Evolutionary conservation across 2,888 invertebrate genomes (phyloP), one percentile per base, ranked within the genome.

Genomic region (Nezara viridula): DNA sequence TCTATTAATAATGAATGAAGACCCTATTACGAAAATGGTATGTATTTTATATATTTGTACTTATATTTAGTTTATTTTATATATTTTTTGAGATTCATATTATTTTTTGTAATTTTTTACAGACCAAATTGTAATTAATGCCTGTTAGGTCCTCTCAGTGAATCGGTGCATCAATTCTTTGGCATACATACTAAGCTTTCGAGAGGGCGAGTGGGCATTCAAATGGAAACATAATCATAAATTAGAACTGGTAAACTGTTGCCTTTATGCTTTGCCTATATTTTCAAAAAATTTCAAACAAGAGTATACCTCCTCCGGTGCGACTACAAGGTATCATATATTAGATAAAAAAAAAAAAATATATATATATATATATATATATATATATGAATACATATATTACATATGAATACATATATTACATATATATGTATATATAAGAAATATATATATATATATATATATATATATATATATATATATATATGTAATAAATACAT

Each of bases 311-410:
- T 44, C 24, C 10, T 86, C 49, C 27, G 89, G 90, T 27, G 90
- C 88, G 16, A 90, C 90, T 52, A 21, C 10, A 32, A 90, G 66
- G 90, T 90, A 88, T n/a, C 52, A 12, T 32, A n/a, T 12, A 37
- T 37, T 24, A 21, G 19, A n/a, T 40, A 40, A 24, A 81, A 2
- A 21, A 24, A 40, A 10, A 81, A 21, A 19, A 85, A 24, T 21
- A 44, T 10, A n/a, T n/a, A n/a, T n/a, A n/a, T n/a, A n/a, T n/a
- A n/a, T n/a, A n/a, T n/a, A n/a, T n/a, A n/a, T n/a, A n/a, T n/a
- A n/a, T n/a, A n/a, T n/a, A n/a, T n/a, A n/a, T n/a, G n/a, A n/a
- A n/a, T n/a, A n/a, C n/a, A n/a, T n/a, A n/a, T n/a, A n/a, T n/a
- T n/a, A n/a, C n/a, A n/a, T n/a, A n/a, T n/a, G n/a, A n/a, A n/a